These are phyloP conservation scores for Ctenicera cuprea DNA, from an alignment of 2,888 invertebrate species.

Conservation along the genomic window DNA sequence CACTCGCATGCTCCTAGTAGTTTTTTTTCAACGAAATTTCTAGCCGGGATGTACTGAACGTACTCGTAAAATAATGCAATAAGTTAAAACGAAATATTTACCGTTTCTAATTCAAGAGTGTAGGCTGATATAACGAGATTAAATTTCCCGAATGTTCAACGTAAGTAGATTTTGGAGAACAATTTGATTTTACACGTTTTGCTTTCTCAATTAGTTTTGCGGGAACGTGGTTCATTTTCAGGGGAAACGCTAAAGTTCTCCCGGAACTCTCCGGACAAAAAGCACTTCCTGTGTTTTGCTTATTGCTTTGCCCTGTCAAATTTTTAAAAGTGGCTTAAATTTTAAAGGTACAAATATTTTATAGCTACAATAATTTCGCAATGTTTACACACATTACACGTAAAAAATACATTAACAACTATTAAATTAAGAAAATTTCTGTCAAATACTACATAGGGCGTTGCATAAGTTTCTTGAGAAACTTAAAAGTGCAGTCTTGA, in stretches of 20 bases:
- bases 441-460: too few species aligned
- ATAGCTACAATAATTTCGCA: too few species aligned
- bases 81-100: slow-evolving; percentile 23
- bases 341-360: too few species aligned
- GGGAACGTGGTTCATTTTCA: slow-evolving; percentile 22
- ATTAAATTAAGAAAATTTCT: too few species aligned
- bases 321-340: too few species aligned
- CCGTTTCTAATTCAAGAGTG: slow-evolving; percentile 27
- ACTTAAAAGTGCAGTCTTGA: too few species aligned
- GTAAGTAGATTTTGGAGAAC: slow-evolving; percentile 54
- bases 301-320: too few species aligned
- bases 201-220: slow-evolving; percentile 45
- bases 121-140: slow-evolving; percentile 49
- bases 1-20: neutral
- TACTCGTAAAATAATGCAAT: neutral
- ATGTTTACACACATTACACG: too few species aligned
- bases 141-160: slow-evolving; percentile 50
- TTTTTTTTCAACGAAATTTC: neutral
- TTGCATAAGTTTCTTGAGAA: too few species aligned
- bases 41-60: neutral
- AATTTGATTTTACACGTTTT: slow-evolving; percentile 56
- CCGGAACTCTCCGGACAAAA: neutral
- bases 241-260: neutral
- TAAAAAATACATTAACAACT: too few species aligned
- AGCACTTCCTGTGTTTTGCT: neutral